Conservation (phyloP, 2,113 vertebrate species). For the Tetrao urogallus region DNA sequence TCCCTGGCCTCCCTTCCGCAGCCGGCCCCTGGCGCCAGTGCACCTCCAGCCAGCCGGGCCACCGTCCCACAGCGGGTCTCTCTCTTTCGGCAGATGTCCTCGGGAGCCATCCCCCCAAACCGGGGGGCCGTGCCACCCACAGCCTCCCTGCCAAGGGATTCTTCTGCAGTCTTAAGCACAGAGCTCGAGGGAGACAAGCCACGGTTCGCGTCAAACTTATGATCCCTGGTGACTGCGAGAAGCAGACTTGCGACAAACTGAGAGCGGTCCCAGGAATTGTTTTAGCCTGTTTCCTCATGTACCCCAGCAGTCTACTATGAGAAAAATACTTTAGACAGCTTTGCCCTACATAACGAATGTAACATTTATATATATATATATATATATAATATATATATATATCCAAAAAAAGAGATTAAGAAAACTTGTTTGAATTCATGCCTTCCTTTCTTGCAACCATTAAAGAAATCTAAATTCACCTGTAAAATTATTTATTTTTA, state of each 20-base stretch:
- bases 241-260: constrained; percentile 72
- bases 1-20: constrained; percentile 89
- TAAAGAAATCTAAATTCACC: constrained; percentile 80
- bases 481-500: constrained; percentile 73
- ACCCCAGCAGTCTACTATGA: constrained; percentile 86
- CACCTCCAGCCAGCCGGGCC: constrained; percentile 80
- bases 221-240: constrained; percentile 81
- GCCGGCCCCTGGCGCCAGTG: constrained; percentile 71
- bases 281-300: constrained; percentile 88
- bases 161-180: constrained; percentile 90
- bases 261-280: constrained; percentile 78
- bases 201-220: constrained; percentile 97
- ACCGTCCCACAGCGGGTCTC: constrained; percentile 89
- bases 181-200: constrained; percentile 96
- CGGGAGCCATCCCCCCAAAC: constrained; percentile 90
- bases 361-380: constrained; percentile 73
- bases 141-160: constrained; percentile 83
- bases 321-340: constrained; percentile 90
- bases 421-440: constrained; percentile 86
- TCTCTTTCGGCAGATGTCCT: constrained; percentile 96
- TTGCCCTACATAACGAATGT: constrained; percentile 90
- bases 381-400: constrained; percentile 11
- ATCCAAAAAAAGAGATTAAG: constrained; percentile 73
- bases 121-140: constrained; percentile 73
- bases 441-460: constrained; percentile 86